Conservation (phyloP, 2,113 vertebrate species). For the Marcusenius ussheri region DNA sequence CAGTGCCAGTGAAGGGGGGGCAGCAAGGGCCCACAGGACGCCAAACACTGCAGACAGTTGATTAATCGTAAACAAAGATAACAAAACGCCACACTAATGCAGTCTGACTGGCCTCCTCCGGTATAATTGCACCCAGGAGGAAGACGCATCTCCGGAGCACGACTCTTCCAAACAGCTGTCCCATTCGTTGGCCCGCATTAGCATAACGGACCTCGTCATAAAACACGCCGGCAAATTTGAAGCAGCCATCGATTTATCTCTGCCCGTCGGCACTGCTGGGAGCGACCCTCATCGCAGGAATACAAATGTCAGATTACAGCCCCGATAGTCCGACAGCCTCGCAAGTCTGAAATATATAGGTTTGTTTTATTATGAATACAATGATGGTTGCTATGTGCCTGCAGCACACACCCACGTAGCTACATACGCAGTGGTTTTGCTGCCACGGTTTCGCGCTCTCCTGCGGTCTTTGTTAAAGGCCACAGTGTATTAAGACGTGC, state of each 20-base stretch:
- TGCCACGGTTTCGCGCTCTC: neutral
- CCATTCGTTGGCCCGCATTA: neutral
- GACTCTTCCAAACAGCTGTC: slow-evolving; percentile 6
- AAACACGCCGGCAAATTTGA: slow-evolving; percentile 2
- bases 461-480: neutral
- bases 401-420: neutral
- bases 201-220: slow-evolving; percentile 9
- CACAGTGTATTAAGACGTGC: neutral
- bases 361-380: neutral
- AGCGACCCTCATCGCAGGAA: neutral
- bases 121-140: slow-evolving; percentile 37
- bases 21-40: slow-evolving; percentile 12
- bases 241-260: neutral
- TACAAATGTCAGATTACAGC: neutral
- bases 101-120: slow-evolving; percentile 35
- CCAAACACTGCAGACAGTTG: slow-evolving; percentile 30
- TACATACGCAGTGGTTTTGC: neutral
- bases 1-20: neutral
- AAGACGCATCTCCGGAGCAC: slow-evolving; percentile 22
- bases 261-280: neutral
- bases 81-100: slow-evolving; percentile 43
- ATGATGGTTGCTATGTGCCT: neutral
- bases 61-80: slow-evolving; percentile 43
- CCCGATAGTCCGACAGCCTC: neutral
- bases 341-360: neutral